Evolutionary conservation across 1,140 invertebrate species (phyloP), one percentile per base, ranked within the genome.

Genomic region (Nymphalis io): DNA sequence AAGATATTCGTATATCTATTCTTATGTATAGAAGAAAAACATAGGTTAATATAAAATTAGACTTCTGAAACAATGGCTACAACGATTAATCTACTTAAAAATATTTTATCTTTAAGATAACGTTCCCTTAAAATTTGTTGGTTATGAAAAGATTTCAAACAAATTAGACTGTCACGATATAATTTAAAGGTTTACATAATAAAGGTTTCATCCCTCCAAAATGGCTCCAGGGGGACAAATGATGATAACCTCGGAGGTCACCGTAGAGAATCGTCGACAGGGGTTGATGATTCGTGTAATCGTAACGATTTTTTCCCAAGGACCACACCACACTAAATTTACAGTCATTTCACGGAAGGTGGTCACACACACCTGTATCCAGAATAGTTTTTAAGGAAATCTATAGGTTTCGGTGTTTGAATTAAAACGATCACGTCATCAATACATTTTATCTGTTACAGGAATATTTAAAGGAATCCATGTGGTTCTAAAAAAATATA

Each of bases 291-390:
- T 78, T 85, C 82, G 81, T 85, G 83, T 88, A 87, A 89, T 89
- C 76, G 80, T 83, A 78, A 82, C 78, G 79, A 72, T 81, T 85
- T 84, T 85, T 87, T 87, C 76, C 78, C 72, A 74, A 73, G 80
- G 88, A 90, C 88, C 89, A 91, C 89, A 91, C 89, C 83, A 88
- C 79, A 79, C 83, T 77, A 82, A 84, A 85, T 83, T 82, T 82
- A 87, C 82, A 82, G 71, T 84, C 82, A 91, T 90, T 91, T 91
- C 89, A 91, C 85, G 89, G 82, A 72, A 81, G 74, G 80, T 71
- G 80, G 70, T 88, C 85, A 89, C 87, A 89, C 87, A 87, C 87
- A 89, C 85, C 85, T 88, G 83, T 84, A 75, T 73, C 64, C 61
- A 72, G 73, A 60, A 20, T 38, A 16, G 33, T 65, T 70, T 44